phyloP scores from a whole-genome alignment of 2,113 vertebrate genomes.

The Hiodon alosoides region DNA sequence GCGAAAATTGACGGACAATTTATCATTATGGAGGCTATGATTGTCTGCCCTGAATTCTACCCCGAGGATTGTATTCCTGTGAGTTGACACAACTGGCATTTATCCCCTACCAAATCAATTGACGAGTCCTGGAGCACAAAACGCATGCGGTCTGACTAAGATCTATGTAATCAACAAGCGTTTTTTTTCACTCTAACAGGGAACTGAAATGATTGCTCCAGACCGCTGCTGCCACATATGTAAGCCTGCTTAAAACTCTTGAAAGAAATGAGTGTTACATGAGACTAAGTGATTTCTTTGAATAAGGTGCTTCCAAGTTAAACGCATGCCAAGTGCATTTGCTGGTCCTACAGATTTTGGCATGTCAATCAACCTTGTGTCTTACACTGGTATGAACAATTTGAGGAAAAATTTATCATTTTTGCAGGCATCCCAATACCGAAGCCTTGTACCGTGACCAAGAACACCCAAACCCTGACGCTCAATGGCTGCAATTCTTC shows the following conservation, averaged over 20 bases:
- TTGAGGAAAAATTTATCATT: slow-evolving; percentile 5
- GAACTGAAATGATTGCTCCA: slow-evolving; percentile 48
- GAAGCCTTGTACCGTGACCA: slow-evolving; percentile 53
- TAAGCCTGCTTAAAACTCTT: slow-evolving; percentile 43
- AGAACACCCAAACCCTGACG: slow-evolving; percentile 52
- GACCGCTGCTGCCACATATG: slow-evolving; percentile 62
- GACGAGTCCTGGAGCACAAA: background rate
- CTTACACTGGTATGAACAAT: too few relatives aligned
- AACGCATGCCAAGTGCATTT: too few relatives aligned
- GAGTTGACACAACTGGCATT: slow-evolving; percentile 45
- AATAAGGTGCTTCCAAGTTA: too few relatives aligned
- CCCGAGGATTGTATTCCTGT: slow-evolving; percentile 58
- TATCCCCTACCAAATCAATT: background rate
- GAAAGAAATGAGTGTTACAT: too few relatives aligned
- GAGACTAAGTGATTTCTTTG: too few relatives aligned
- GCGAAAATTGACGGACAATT: slow-evolving; percentile 43
- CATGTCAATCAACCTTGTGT: too few relatives aligned
- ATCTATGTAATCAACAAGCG: background rate
- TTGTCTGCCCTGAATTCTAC: slow-evolving; percentile 49
- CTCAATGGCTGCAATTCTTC: slow-evolving; percentile 57
- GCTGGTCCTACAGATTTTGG: too few relatives aligned
- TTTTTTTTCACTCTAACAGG: slow-evolving; percentile 44
- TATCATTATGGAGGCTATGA: slow-evolving; percentile 41
- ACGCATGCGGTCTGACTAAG: too few relatives aligned
- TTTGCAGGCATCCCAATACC: slow-evolving; percentile 40